Evolutionary conservation across 2,797 vertebrate genomes (phyloP).

Genomic region (Anguilla marmorata): DNA sequence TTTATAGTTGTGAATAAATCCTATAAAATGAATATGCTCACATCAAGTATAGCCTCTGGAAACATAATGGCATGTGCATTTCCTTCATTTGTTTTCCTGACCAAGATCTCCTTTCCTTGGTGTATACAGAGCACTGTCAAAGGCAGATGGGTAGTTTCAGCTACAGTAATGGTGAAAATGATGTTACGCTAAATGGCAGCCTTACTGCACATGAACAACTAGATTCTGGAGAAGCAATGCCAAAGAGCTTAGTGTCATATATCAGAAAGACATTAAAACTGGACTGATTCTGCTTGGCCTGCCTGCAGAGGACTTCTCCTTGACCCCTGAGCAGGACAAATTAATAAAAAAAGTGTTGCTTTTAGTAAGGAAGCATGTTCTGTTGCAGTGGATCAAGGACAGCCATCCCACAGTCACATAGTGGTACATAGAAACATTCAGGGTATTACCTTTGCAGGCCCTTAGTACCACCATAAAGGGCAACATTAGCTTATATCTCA

Average conservation of each 20-base stretch:
- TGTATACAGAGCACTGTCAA: background rate
- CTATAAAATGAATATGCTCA: background rate
- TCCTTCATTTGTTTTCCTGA: background rate
- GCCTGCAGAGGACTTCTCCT: background rate
- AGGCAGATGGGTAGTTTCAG: background rate
- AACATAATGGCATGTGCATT: background rate
- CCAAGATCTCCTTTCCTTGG: background rate
- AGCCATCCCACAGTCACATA: background rate
- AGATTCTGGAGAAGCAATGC: background rate
- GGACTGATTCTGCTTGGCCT: background rate
- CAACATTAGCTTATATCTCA: no score
- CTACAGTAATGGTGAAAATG: background rate
- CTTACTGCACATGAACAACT: background rate
- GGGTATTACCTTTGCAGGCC: background rate
- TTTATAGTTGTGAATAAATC: background rate
- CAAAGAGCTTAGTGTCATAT: background rate
- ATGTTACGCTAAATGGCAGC: background rate
- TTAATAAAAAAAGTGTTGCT: background rate
- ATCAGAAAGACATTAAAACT: slow-evolving; percentile 5
- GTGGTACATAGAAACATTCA: background rate
- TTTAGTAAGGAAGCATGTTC: background rate
- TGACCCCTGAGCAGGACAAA: background rate
- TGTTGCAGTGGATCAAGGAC: background rate
- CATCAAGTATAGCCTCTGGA: background rate
- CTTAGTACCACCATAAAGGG: background rate